A percentile compares a stretch with the other conserved stretches of the same genome.
phyloP scores from a whole-genome alignment of 2,113 vertebrate species.

The Polypterus senegalus region DNA sequence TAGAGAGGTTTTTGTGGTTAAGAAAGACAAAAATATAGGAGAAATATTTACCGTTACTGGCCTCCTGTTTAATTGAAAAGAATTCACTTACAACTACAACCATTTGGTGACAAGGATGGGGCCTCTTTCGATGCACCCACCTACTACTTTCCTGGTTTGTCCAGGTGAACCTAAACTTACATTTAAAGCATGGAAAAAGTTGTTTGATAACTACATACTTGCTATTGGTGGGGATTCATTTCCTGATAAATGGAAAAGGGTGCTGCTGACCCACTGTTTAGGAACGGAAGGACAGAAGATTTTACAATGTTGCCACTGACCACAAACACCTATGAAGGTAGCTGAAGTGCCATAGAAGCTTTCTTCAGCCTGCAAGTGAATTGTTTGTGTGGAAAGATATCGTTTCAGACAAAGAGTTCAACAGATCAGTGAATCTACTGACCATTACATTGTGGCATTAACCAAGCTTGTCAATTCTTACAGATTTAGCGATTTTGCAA shows the following conservation, averaged over 20 bases:
- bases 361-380: background rate
- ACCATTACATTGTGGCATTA: background rate
- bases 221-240: background rate
- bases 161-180: background rate
- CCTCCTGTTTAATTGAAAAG: too few species aligned
- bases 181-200: background rate
- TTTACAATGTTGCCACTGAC: too few species aligned
- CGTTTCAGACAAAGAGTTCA: background rate
- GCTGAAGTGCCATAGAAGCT: background rate
- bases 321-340: background rate
- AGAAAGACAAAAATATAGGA: too few species aligned
- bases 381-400: background rate
- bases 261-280: background rate
- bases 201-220: background rate
- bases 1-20: too few species aligned
- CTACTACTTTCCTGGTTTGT: background rate
- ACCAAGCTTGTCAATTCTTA: background rate
- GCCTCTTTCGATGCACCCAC: background rate
- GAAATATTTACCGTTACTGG: too few species aligned
- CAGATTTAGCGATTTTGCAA: background rate
- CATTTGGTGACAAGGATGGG: background rate
- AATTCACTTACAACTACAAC: too few species aligned
- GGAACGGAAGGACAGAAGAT: background rate
- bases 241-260: background rate
- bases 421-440: background rate